Evolutionary conservation across 2,797 vertebrate genomes (phyloP).

Genomic region (Nannoperca obscura): DNA sequence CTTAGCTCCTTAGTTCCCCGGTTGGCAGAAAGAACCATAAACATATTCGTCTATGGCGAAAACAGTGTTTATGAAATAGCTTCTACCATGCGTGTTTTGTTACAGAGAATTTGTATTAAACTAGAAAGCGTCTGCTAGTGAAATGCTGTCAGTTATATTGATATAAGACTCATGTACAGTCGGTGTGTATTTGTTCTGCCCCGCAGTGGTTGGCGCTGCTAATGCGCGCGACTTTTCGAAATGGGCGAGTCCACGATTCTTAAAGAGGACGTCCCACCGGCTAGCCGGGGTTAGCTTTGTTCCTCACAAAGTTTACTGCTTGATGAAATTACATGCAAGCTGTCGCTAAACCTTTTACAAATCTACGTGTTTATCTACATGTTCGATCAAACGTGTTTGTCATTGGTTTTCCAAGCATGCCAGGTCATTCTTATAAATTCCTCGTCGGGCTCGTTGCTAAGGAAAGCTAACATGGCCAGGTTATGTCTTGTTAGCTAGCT

Average conservation of each 20-base stretch:
- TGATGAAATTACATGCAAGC: not conserved
- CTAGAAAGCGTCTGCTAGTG: accelerated
- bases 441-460: slow-evolving; percentile 7
- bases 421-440: not conserved
- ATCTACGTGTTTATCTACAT: too few relatives aligned
- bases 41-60: too few relatives aligned
- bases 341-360: accelerated
- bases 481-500: slow-evolving; percentile 26
- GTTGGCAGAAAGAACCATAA: not conserved
- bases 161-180: accelerated
- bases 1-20: slow-evolving; percentile 1
- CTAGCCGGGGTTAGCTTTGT: slow-evolving; percentile 42
- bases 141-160: not conserved
- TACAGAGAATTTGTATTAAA: accelerated
- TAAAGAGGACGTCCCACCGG: slow-evolving; percentile 33
- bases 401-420: not conserved
- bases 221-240: slow-evolving; percentile 87
- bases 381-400: accelerated
- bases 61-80: not conserved
- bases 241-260: slow-evolving; percentile 55
- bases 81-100: accelerated
- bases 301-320: not conserved
- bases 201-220: slow-evolving; percentile 75
- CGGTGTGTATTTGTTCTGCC: not conserved
- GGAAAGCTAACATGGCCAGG: not conserved